These are phyloP conservation scores for Alviniconcha marisindica DNA, from an alignment of 1,140 invertebrate species.

Conservation along the genomic window DNA sequence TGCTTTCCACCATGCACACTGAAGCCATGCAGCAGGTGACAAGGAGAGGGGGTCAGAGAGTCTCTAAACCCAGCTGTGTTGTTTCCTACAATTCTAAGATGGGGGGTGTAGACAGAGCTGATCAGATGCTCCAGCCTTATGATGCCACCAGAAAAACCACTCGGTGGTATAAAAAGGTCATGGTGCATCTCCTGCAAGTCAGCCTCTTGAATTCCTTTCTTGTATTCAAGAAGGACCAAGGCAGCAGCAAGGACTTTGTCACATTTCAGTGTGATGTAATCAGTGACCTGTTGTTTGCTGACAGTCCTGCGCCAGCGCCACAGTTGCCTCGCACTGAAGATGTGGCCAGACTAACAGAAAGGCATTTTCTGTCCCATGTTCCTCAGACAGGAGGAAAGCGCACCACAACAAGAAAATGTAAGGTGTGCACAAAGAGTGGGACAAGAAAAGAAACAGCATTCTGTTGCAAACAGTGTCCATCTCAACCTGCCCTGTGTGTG, in stretches of 20 bases:
- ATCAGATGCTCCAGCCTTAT: slow-evolving; percentile 44
- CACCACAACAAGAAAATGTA: not conserved
- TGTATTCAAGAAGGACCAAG: slow-evolving; percentile 13
- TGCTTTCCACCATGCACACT: not conserved
- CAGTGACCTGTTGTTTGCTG: not conserved
- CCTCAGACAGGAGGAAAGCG: not conserved
- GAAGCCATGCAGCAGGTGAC: not conserved
- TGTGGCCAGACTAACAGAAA: not conserved
- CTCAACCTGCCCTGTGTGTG: not conserved
- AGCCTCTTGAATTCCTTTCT: slow-evolving; percentile 39
- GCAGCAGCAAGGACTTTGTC: not conserved
- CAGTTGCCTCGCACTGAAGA: not conserved
- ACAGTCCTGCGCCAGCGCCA: not conserved
- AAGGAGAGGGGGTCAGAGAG: not conserved
- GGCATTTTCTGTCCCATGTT: not conserved
- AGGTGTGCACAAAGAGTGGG: not conserved
- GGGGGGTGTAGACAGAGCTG: slow-evolving; percentile 33
- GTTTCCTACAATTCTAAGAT: slow-evolving; percentile 35
- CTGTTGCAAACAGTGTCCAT: not conserved
- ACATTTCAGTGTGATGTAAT: not conserved
- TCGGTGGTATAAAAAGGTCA: slow-evolving; percentile 44
- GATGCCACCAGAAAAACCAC: slow-evolving; percentile 35
- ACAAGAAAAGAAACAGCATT: not conserved
- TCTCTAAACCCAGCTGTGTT: slow-evolving; percentile 5
- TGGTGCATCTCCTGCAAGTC: slow-evolving; percentile 35